A percentile compares a stretch with the other conserved stretches of the same genome.
phyloP scores from a whole-genome alignment of 1,140 invertebrate genomes.

The Drosophila serrata region DNA sequence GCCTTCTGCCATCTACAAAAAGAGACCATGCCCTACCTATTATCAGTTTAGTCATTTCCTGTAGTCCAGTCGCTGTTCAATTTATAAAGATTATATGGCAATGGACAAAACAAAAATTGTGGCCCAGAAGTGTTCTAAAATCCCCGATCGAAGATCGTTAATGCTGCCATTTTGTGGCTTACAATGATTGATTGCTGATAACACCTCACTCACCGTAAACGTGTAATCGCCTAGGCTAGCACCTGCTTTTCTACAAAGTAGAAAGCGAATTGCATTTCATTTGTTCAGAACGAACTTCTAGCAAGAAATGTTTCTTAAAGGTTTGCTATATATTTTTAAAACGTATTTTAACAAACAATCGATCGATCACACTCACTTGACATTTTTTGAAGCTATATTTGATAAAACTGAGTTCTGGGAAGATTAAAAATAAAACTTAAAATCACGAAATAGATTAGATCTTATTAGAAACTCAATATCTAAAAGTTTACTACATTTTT shows the following conservation, averaged over 20 bases:
- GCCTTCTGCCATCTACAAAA: slow-evolving; percentile 1
- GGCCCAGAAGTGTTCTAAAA: slow-evolving; percentile 6
- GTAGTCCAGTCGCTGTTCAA: slow-evolving; percentile 33
- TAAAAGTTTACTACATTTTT: not conserved
- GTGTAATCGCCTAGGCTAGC: slow-evolving; percentile 22
- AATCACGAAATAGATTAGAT: not conserved
- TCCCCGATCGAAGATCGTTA: slow-evolving; percentile 21
- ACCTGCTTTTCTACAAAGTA: slow-evolving; percentile 41
- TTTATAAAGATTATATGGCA: slow-evolving; percentile 51
- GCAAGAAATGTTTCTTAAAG: not conserved
- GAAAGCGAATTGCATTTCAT: not conserved
- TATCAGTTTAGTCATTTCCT: slow-evolving; percentile 70
- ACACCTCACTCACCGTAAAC: slow-evolving; percentile 22
- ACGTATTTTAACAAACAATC: not conserved
- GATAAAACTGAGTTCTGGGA: not conserved
- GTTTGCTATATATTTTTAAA: not conserved
- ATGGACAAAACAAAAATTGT: slow-evolving; percentile 40
- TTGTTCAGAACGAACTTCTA: not conserved
- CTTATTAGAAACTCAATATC: not conserved
- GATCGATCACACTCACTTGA: slow-evolving; percentile 3
- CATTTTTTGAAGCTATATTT: slow-evolving; percentile 1
- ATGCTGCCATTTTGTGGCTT: slow-evolving; percentile 26
- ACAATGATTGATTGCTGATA: slow-evolving; percentile 59
- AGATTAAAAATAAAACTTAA: not conserved
- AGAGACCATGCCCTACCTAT: slow-evolving; percentile 23